Base-by-base conservation (phyloP, 2,888 invertebrate species). In the Leptinotarsa rubiginosa region DNA sequence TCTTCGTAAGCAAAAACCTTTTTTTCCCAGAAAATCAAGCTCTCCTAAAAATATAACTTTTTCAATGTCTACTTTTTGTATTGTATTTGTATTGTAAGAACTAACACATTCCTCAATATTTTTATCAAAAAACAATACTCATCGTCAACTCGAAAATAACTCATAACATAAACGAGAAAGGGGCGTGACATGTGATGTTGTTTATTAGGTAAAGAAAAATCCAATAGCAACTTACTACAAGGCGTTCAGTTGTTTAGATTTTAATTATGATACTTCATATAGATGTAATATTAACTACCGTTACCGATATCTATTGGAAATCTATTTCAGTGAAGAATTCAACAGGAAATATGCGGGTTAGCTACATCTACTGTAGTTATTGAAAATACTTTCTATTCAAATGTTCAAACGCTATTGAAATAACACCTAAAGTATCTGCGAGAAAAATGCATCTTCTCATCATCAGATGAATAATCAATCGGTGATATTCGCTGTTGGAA, bases 191-290 rank as follows among this genome's bases (percentile, higher is more conserved):
- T 62, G 41, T 62, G 62, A 62, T 41, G n/a, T 62, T 62, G 41
- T 62, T 62, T 62, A 62, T 62, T 62, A 62, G 41, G 25, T n/a
- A 41, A 22, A 31, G 12, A 62, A 62, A 62, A 62, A 41, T 62
- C 41, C n/a, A 62, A 62, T 41, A 62, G n/a, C 62, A 16, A 62
- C 62, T 62, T 41, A 62, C 31, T 62, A 62, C 62, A 62, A 62
- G 31, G 31, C 18, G 62, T 62, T 62, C 12, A 70, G 65, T 65
- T 70, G 70, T 70, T 74, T 70, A 74, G 74, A 74, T 74, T 74
- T 74, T 74, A 74, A 74, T 74, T 74, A 74, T 64, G 74, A 74
- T 74, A 74, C 70, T 74, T 74, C 67, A 65, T 67, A 67, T 59
- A 73, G 64, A 59, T 70, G 73, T 70, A 70, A 65, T 73, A 66